Evolutionary conservation across 2,113 vertebrate species (phyloP), one percentile per base, ranked within the genome.

Genomic region (Corydoras maculifer): DNA sequence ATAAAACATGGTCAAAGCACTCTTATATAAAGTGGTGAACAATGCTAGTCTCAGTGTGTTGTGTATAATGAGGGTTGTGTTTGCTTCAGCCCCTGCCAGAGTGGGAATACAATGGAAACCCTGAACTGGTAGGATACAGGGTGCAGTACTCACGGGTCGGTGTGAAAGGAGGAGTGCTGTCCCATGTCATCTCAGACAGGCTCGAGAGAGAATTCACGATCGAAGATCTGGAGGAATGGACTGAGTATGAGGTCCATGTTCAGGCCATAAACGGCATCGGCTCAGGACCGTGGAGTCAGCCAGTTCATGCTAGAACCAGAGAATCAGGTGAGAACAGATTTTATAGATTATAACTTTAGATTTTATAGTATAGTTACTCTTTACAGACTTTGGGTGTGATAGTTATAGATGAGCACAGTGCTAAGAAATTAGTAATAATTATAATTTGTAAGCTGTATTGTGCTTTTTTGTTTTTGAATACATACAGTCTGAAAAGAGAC

Each of bases 141-240:
- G 80, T 99, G 76, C 93, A 92, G 7, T 96, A 94, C 74, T 73
- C 77, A 2, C 90, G 91, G 58, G 86, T 86, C 0, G 90, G 93
- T 0, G 87, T 93, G 14, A 92, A 80, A 29, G 91, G 90, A 2
- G 91, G 89, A 66, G 86, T 87, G 0, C 88, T 88, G 3, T 85
- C 87, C 43, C 94, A 95, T 3, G 63, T 93, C 69, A 86, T 99
- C 74, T 89, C 86, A 0, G 95, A 98, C 87, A 93, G 97, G 0
- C 87, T 91, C 82, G 95, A 98, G 82, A 82, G 95, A 2, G 96
- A 97, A 15, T 94, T 91, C 84, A 98, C 95, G 65, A 92, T 99
- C 2, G 97, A 99, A 80, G 96, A 98, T 82, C 88, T 99, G 83
- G 94, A 99, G 85, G 96, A 98, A 84, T 99, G 97, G 97, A 94